Conservation (phyloP, 1,140 invertebrate species). For the Zaprionus tsacasi region DNA sequence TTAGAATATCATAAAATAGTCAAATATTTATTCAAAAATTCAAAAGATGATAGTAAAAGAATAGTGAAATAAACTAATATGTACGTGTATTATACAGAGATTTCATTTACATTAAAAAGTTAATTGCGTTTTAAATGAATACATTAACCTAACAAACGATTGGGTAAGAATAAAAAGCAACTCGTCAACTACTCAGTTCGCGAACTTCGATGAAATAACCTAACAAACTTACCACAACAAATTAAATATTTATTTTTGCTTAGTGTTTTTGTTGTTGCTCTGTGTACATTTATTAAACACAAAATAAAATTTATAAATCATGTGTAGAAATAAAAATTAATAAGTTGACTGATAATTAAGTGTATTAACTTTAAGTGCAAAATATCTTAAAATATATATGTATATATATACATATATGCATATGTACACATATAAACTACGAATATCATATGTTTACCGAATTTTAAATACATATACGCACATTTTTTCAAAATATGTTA, state of each 20-base stretch:
- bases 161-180: too few relatives aligned
- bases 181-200: too few relatives aligned
- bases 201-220: too few relatives aligned
- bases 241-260: too few relatives aligned
- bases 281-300: too few relatives aligned
- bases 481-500: slow-evolving; percentile 11
- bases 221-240: too few relatives aligned
- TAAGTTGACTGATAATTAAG: slow-evolving; percentile 72
- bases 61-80: not conserved
- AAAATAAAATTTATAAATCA: not conserved
- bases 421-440: not conserved
- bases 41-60: not conserved
- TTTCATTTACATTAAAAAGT: too few relatives aligned
- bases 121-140: not conserved
- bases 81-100: too few relatives aligned
- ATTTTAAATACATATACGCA: slow-evolving; percentile 12
- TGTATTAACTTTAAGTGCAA: slow-evolving; percentile 50
- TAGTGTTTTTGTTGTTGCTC: too few relatives aligned
- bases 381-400: slow-evolving; percentile 27
- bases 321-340: not conserved
- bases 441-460: slow-evolving; percentile 14
- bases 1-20: too few relatives aligned
- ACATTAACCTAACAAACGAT: too few relatives aligned
- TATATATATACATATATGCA: not conserved
- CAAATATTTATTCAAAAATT: not conserved